Evolutionary conservation across 2,797 vertebrate species (phyloP).

Genomic region (Limnodromus scolopaceus): DNA sequence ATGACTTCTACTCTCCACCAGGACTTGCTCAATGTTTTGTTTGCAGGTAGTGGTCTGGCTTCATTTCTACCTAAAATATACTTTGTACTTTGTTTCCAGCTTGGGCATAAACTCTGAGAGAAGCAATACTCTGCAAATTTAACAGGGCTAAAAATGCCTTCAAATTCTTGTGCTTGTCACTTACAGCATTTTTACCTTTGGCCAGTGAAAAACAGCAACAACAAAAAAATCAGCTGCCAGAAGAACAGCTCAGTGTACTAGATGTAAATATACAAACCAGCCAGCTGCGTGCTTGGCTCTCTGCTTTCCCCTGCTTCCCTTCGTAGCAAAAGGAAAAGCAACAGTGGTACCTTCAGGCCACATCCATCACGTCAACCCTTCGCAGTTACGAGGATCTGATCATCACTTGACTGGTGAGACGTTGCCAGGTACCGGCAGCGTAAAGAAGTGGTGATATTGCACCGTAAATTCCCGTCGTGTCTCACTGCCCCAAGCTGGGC

Average conservation of each 20-base stretch:
- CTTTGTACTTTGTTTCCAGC: neutral
- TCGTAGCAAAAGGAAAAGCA: neutral
- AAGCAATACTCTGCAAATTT: neutral
- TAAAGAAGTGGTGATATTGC: neutral
- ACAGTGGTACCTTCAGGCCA: neutral
- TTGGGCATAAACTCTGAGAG: neutral
- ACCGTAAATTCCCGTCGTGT: accelerated
- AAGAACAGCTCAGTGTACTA: neutral
- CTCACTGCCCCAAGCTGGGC: neutral
- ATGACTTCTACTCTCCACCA: neutral
- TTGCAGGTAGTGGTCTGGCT: neutral
- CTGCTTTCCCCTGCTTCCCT: neutral
- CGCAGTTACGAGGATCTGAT: neutral
- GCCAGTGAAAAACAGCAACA: neutral
- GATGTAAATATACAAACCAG: neutral
- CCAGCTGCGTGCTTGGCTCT: neutral
- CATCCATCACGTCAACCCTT: neutral
- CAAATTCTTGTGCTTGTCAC: neutral
- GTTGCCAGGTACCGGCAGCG: neutral
- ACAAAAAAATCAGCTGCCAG: neutral
- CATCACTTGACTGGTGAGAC: neutral
- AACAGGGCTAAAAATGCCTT: neutral
- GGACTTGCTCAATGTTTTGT: neutral
- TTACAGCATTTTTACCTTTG: neutral
- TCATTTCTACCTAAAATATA: neutral